These are phyloP conservation scores for Morphnarchus princeps DNA, from an alignment of 2,113 vertebrate species.

Conservation along the genomic window DNA sequence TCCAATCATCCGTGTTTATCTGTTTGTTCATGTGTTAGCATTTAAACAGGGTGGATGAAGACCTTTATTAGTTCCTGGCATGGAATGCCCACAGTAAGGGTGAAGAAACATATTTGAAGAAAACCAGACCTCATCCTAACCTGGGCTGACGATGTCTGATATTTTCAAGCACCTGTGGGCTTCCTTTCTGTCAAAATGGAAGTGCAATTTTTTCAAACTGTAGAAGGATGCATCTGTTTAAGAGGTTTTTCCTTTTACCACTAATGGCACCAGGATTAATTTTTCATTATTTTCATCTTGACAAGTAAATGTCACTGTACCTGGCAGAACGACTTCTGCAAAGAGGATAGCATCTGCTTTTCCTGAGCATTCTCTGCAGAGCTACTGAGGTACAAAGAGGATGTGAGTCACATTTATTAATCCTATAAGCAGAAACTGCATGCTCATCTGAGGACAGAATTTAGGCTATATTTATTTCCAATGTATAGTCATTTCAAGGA, in stretches of 20 bases:
- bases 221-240: not conserved
- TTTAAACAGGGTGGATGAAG: not conserved
- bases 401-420: not conserved
- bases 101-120: not conserved
- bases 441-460: not conserved
- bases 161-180: not conserved
- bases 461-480: not conserved
- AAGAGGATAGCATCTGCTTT: not conserved
- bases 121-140: not conserved
- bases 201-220: not conserved
- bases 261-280: slow-evolving; percentile 14
- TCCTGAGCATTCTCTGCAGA: not conserved
- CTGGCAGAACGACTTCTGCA: not conserved
- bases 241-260: not conserved
- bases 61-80: not conserved
- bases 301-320: not conserved
- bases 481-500: not conserved
- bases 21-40: not conserved
- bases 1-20: not conserved
- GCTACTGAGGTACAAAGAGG: not conserved
- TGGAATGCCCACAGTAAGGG: not conserved
- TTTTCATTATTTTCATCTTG: slow-evolving; percentile 41
- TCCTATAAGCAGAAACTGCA: not conserved
- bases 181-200: not conserved
- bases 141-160: not conserved